Base-by-base conservation (phyloP, 2,113 vertebrate genomes). In the Heloderma charlesbogerti region DNA sequence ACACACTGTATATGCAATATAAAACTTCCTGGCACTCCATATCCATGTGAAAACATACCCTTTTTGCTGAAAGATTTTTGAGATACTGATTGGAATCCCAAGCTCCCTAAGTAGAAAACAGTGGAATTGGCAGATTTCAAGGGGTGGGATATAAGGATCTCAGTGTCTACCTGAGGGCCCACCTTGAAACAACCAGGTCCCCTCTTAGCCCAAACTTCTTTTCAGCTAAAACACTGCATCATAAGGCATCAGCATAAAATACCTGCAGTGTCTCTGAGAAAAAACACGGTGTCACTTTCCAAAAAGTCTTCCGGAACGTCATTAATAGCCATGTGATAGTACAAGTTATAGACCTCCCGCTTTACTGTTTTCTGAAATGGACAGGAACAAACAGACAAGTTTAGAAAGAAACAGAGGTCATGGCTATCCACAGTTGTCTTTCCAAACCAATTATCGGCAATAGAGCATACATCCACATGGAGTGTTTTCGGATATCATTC, bases 241-340 rank as follows among this genome's bases (percentile, higher is more conserved):
- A 0, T 29, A 87, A 74, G 37, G n/a, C 87, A 60, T 67, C 72
- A 51, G 16, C 1, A 8, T 15, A 43, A 93, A 92, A 86, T 95
- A 99, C 99, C 98, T 93, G 97, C 96, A 9, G 95, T 96, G 66
- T 97, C 98, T 94, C 98, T 97, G 83, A 99, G 94, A 88, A 99
- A 99, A 96, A 97, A 99, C 6, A 99, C 95, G 27, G 96, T 91
- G 1, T 78, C 95, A 67, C 94, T 96, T 86, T 98, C 96, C 43
- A 96, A n/a, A 94, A 98, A 98, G 78, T 95, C 97, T 94, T 98
- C 92, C 0, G 98, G 97, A 81, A 98, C 94, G 25, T 96, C 88
- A 60, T 98, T 92, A 5, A 98, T 90, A 29, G 96, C 91, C n/a
- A 98, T 94, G 1, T 96, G 95, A 60, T 99, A 97, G 92, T 96